Evolutionary conservation across 2,888 invertebrate species (phyloP).

Genomic region (Caenorhabditis sinica): DNA sequence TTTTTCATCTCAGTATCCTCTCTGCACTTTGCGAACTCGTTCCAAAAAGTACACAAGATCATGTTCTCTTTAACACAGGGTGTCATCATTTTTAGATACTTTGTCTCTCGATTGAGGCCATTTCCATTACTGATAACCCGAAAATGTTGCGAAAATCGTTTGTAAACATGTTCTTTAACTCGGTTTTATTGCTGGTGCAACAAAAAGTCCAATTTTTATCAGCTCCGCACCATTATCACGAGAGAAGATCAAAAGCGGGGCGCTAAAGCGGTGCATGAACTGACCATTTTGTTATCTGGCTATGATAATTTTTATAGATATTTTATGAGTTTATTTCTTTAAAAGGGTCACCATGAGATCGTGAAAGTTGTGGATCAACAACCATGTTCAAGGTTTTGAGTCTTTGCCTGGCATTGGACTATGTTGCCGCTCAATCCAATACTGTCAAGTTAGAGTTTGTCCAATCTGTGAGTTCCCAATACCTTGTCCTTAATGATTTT

Average conservation of each 20-base stretch:
- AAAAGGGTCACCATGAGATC: background rate
- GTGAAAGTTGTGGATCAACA: constrained; percentile 2
- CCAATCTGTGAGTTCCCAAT: constrained; percentile 24
- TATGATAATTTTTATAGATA: constrained; percentile 6
- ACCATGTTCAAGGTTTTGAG: constrained; percentile 23
- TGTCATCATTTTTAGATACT: constrained; percentile 29
- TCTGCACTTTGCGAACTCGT: background rate
- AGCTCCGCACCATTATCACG: constrained; percentile 1
- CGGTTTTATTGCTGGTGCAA: background rate
- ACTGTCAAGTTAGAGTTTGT: constrained; percentile 54
- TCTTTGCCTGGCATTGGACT: background rate
- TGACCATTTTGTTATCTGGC: constrained; percentile 18
- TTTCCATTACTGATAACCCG: constrained; percentile 11
- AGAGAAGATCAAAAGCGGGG: constrained; percentile 26
- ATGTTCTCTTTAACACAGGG: background rate
- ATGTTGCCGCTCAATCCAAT: background rate
- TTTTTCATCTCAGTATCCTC: background rate
- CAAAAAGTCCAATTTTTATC: constrained; percentile 29
- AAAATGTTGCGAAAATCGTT: constrained; percentile 23
- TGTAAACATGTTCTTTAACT: constrained; percentile 26
- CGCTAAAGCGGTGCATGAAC: background rate
- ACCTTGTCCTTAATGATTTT: no score
- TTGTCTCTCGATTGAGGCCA: background rate
- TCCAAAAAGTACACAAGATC: constrained; percentile 13
- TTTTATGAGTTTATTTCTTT: constrained; percentile 17